Conservation (phyloP, 2,113 vertebrate species). For the Laterallus jamaicensis region DNA sequence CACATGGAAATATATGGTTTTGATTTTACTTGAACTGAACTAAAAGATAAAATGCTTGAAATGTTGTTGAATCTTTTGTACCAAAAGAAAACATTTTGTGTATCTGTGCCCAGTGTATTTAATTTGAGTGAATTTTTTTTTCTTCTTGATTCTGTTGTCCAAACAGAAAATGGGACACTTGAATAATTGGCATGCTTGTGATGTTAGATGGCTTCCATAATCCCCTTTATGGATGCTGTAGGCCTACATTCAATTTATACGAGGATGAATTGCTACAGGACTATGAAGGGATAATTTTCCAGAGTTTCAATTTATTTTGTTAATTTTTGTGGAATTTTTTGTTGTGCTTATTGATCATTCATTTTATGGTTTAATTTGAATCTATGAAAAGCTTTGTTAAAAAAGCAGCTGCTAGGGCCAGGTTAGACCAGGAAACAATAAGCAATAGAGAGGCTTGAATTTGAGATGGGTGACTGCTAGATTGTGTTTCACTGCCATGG, state of each 20-base stretch:
- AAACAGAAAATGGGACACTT: not conserved
- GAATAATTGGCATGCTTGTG: not conserved
- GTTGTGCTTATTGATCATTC: not conserved
- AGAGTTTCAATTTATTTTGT: not conserved
- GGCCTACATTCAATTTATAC: not conserved
- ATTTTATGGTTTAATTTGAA: not conserved
- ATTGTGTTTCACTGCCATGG: not conserved
- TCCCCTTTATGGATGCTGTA: not conserved
- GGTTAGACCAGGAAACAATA: not conserved
- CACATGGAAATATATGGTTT: not conserved
- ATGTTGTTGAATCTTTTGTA: not conserved
- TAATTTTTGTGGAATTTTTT: not conserved
- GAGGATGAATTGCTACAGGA: not conserved
- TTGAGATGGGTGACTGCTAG: not conserved
- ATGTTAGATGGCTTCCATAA: not conserved
- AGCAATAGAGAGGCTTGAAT: not conserved
- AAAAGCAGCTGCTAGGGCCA: not conserved
- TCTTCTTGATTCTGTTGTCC: not conserved
- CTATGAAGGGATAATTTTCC: not conserved
- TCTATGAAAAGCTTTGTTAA: not conserved
- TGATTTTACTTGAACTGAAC: slow-evolving; percentile 25
- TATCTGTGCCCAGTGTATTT: not conserved
- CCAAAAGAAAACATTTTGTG: not conserved
- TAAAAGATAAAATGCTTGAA: not conserved
- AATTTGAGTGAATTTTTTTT: not conserved